A percentile compares a stretch with the other conserved stretches of the same genome.
phyloP scores from a whole-genome alignment of 2,113 vertebrate species.

The Ceyx margarethae region DNA sequence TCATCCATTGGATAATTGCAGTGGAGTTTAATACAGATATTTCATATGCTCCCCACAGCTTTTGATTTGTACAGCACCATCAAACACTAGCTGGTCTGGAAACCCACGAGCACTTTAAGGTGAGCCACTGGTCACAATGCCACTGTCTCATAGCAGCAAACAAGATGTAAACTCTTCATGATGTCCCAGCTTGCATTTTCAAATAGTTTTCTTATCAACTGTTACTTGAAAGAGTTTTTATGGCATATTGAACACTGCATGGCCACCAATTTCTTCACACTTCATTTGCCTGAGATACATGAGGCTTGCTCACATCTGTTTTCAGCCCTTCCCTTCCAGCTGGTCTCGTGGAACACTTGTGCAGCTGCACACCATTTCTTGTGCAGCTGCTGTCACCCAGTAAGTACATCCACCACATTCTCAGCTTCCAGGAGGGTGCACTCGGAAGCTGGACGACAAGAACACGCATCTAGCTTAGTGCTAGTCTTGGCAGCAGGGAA shows the following conservation, averaged over 20 bases:
- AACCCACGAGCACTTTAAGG: slow-evolving; percentile 6
- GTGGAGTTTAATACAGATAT: slow-evolving; percentile 74
- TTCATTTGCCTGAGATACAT: slow-evolving; percentile 58
- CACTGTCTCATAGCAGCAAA: slow-evolving; percentile 45
- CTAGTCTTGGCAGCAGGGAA: not conserved
- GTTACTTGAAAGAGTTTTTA: slow-evolving; percentile 66
- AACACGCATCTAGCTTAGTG: not conserved
- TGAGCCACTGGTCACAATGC: slow-evolving; percentile 36
- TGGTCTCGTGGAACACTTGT: slow-evolving; percentile 26
- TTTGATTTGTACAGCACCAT: slow-evolving; percentile 76
- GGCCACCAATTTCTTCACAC: slow-evolving; percentile 54
- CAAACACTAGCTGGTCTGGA: slow-evolving; percentile 45
- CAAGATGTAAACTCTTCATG: slow-evolving; percentile 50
- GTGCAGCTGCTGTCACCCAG: not conserved
- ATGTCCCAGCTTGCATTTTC: slow-evolving; percentile 70
- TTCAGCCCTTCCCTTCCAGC: slow-evolving; percentile 50
- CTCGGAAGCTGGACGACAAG: not conserved
- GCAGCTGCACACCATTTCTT: not conserved
- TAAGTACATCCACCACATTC: not conserved
- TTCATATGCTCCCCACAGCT: slow-evolving; percentile 70
- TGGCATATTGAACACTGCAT: slow-evolving; percentile 67
- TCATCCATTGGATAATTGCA: slow-evolving; percentile 72
- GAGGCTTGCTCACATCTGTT: slow-evolving; percentile 10
- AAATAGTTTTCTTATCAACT: slow-evolving; percentile 70
- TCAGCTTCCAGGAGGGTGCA: not conserved